Conservation (phyloP, 2,797 vertebrate species). For the Clamator glandarius region DNA sequence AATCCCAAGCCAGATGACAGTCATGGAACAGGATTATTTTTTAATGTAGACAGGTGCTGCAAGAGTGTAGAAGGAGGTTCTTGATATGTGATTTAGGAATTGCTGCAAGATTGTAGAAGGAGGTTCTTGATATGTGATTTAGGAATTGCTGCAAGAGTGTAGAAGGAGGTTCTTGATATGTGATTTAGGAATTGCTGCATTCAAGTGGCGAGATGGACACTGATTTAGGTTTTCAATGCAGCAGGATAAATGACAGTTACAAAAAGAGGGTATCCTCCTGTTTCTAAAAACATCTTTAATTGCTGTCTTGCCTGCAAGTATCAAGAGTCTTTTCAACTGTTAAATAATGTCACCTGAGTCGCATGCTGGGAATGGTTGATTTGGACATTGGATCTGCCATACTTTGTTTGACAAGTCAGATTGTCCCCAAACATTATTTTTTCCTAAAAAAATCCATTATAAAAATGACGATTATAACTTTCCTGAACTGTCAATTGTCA, state of each 20-base stretch:
- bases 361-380: background rate
- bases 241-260: background rate
- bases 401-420: background rate
- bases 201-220: background rate
- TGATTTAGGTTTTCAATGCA: background rate
- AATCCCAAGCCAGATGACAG: background rate
- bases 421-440: background rate
- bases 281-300: background rate
- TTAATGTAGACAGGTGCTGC: background rate
- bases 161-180: background rate
- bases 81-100: background rate
- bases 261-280: background rate
- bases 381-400: background rate
- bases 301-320: background rate
- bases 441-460: background rate
- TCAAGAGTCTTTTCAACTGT: background rate
- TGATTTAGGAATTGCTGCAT: background rate
- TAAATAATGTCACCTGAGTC: conserved; percentile 3
- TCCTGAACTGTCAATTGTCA: conserved; percentile 13
- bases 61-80: background rate
- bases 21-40: background rate
- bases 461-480: conserved; percentile 20
- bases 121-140: background rate
- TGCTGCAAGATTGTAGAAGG: background rate
- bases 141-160: background rate